A percentile compares a stretch with the other conserved stretches of the same genome.
These are phyloP conservation scores for Urocynchramus pylzowi DNA, from an alignment of 2,113 vertebrate genomes.

Conservation along the genomic window DNA sequence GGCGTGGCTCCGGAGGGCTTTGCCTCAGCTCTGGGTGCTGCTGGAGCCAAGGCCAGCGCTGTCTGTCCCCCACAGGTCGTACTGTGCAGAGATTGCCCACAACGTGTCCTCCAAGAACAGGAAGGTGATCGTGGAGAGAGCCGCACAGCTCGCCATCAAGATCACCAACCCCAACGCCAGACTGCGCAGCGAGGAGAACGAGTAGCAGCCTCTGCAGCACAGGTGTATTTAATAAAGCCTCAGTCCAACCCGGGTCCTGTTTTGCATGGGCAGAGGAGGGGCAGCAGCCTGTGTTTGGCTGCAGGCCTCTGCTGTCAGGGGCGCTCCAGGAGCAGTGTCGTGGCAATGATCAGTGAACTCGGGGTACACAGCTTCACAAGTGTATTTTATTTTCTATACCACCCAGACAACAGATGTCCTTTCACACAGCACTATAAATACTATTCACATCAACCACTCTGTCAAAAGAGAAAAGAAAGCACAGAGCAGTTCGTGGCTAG, in stretches of 20 bases:
- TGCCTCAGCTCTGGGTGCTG: too few relatives aligned
- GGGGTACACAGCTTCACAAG: rapidly evolving
- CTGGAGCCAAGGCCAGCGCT: rapidly evolving
- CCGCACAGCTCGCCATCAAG: constrained; percentile 96
- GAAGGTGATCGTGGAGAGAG: constrained; percentile 94
- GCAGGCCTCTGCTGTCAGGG: not conserved
- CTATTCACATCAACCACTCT: not conserved
- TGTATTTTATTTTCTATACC: not conserved
- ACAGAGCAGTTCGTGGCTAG: not conserved
- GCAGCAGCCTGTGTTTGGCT: not conserved
- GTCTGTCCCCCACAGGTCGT: constrained; percentile 71
- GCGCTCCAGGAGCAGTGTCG: not conserved
- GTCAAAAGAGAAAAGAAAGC: not conserved
- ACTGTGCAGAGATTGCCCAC: constrained; percentile 97
- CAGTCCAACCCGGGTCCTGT: not conserved
- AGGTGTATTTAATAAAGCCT: constrained; percentile 76
- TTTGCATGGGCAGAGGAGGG: not conserved
- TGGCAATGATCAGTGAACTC: not conserved
- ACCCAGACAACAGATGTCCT: not conserved
- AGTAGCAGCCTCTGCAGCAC: constrained; percentile 64
- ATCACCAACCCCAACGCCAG: constrained; percentile 97
- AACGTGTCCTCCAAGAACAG: constrained; percentile 98
- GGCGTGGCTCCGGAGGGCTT: rapidly evolving
- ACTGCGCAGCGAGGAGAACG: constrained; percentile 97
- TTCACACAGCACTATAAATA: constrained; percentile 5